phyloP scores from a whole-genome alignment of 2,113 vertebrate species.

The Rhodinocichla rosea region DNA sequence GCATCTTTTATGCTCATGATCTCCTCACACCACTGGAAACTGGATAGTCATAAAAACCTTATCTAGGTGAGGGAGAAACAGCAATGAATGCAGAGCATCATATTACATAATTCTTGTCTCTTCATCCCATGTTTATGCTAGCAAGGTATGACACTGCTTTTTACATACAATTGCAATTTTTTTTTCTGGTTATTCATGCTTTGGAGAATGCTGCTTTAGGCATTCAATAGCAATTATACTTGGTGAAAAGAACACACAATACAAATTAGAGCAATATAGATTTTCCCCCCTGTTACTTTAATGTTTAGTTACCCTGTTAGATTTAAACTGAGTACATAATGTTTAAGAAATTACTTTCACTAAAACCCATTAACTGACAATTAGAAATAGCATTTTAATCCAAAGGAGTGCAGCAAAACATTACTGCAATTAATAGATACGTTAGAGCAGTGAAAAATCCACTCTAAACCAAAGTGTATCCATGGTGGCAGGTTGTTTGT shows the following conservation, averaged over 20 bases:
- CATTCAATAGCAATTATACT: conserved; percentile 80
- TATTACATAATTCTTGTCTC: not conserved
- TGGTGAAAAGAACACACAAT: conserved; percentile 76
- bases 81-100: not conserved
- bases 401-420: conserved; percentile 64
- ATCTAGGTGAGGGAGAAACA: not conserved
- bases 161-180: conserved; percentile 65
- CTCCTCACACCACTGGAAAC: not conserved
- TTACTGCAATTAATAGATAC: conserved; percentile 62
- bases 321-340: conserved; percentile 75
- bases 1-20: not conserved
- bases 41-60: not conserved
- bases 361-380: conserved; percentile 75
- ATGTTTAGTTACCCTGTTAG: conserved; percentile 78
- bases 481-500: not conserved
- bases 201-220: conserved; percentile 72
- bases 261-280: conserved; percentile 79
- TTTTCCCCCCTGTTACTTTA: conserved; percentile 71
- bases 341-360: conserved; percentile 76
- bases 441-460: conserved; percentile 54
- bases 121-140: not conserved
- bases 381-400: conserved; percentile 71
- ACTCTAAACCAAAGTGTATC: conserved; percentile 31
- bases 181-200: conserved; percentile 72
- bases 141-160: conserved; percentile 14